Evolutionary conservation across 2,797 vertebrate species (phyloP), one percentile per base, ranked within the genome.

Genomic region (Alfaro cultratus): DNA sequence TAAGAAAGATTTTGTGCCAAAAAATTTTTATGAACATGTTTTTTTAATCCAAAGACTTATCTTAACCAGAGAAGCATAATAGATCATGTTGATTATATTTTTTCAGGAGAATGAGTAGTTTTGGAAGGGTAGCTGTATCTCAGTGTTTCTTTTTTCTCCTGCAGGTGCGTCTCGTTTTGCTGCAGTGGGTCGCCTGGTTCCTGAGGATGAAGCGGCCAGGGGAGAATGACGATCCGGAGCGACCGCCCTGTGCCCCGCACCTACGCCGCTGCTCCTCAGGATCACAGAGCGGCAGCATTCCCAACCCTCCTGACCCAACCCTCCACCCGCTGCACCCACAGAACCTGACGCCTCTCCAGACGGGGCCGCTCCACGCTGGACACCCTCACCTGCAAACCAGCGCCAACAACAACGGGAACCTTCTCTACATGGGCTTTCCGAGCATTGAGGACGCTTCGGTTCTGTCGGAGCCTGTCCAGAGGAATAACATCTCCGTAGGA

Each of bases 101-200:
- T 7, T 46, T 46, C 15, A 29, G 68, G 26, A 15, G 67, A 15
- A 9, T 29, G n/a, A 72, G n/a, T 16, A 72, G 68, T n/a, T 29
- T 4, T 46, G 68, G 2, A 18, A 46, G 43, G 68, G 13, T 71
- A 15, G 45, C 9, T 72, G 26, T 72, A 29, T 39, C 47, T 77
- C 23, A 57, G 10, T 39, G 15, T 18, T 31, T 45, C 9, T 21
- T 60, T 5, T 21, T 11, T 16, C 11, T 26, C 57, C 77, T 60
- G 51, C 82, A 96, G 96, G 94, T 96, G 67, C 95, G 90, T 90
- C 90, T 97, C 0, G 87, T 96, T 49, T 64, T 97, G 85, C 92
- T 97, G 57, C 96, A 97, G 94, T 96, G 96, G 96, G 94, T 97
- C 0, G 95, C 96, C 0, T 96, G 96, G 96, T 96, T 96, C 86